Conservation (phyloP, 2,113 vertebrate species). For the Parus major region DNA sequence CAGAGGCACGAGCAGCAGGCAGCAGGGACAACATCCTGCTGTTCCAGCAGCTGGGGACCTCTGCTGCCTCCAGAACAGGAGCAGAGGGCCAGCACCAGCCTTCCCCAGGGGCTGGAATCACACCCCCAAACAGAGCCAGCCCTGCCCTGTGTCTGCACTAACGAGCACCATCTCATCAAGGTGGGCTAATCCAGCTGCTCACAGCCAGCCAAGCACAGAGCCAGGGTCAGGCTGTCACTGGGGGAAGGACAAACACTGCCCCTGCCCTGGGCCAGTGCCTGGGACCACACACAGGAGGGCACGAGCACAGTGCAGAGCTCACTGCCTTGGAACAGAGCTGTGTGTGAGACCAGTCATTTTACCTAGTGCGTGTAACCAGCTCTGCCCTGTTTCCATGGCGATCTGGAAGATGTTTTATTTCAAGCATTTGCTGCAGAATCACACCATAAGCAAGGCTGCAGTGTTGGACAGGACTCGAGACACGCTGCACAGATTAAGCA, state of each 20-base stretch:
- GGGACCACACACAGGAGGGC: background rate
- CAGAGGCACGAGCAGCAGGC: background rate
- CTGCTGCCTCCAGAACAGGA: background rate
- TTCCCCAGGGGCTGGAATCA: background rate
- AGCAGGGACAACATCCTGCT: background rate
- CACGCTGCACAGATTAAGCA: background rate
- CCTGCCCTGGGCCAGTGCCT: background rate
- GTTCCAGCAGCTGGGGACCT: background rate
- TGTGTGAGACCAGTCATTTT: background rate
- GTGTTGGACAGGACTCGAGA: background rate
- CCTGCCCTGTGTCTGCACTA: fast-evolving
- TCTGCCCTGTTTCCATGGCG: slow-evolving; percentile 38
- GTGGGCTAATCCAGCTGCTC: background rate
- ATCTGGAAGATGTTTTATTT: background rate
- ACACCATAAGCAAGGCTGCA: slow-evolving; percentile 23
- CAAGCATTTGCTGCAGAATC: slow-evolving; percentile 30
- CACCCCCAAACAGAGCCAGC: fast-evolving
- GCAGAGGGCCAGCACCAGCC: background rate
- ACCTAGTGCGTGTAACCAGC: slow-evolving; percentile 4
- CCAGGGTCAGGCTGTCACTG: fast-evolving
- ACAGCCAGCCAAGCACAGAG: background rate
- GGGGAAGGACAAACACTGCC: background rate
- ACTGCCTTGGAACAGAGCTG: background rate
- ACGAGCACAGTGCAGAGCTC: background rate
- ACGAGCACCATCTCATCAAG: background rate